Evolutionary conservation across 2,113 vertebrate species (phyloP).

Genomic region (Tyto alba): DNA sequence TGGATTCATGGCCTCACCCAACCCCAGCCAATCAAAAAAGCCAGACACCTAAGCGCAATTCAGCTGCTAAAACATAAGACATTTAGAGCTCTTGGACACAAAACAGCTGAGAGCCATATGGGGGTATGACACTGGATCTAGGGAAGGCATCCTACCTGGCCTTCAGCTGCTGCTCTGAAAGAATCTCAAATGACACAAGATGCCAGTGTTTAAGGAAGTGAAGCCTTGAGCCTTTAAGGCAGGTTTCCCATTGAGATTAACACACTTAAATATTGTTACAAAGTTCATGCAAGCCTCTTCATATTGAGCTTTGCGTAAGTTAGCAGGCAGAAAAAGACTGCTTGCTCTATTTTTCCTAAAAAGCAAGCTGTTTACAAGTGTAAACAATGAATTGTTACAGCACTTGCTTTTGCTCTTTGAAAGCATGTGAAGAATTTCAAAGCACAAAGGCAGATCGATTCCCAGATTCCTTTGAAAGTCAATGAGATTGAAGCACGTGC

Average conservation of each 20-base stretch:
- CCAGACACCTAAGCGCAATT: background rate
- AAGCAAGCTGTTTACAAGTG: background rate
- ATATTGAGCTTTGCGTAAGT: background rate
- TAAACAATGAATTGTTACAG: background rate
- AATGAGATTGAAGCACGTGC: background rate
- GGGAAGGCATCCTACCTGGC: background rate
- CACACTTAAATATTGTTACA: background rate
- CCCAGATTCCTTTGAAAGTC: background rate
- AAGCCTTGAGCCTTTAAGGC: background rate
- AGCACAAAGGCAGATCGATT: background rate
- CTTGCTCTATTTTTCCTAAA: background rate
- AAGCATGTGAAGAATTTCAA: background rate
- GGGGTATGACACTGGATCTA: background rate
- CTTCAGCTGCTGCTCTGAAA: background rate
- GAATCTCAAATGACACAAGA: background rate
- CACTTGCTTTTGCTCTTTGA: background rate
- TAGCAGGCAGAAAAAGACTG: background rate
- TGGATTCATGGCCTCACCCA: background rate
- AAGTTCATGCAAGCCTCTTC: background rate
- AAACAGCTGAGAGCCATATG: background rate
- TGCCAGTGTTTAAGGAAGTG: background rate
- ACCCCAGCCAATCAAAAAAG: background rate
- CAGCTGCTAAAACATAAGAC: background rate
- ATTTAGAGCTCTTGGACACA: background rate
- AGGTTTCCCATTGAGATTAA: background rate